A percentile compares a stretch with the other conserved stretches of the same genome.
phyloP scores from a whole-genome alignment of 2,113 vertebrate species.

The Nettapus auritus region DNA sequence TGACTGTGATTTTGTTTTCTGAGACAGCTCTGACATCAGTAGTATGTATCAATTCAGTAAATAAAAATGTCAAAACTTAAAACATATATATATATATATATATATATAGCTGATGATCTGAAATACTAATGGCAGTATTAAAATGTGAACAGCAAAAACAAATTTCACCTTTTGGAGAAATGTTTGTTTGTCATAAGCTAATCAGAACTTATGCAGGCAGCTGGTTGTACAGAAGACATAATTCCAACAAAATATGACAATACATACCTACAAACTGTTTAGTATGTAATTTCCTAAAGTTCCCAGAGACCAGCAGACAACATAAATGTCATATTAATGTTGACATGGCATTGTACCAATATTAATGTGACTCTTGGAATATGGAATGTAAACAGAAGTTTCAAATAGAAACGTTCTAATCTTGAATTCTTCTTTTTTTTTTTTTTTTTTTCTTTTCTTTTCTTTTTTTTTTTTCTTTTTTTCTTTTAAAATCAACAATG shows the following conservation, averaged over 20 bases:
- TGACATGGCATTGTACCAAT: constrained; percentile 67
- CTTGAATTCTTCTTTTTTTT: constrained; percentile 28
- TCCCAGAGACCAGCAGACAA: constrained; percentile 73
- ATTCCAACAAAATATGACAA: constrained; percentile 47
- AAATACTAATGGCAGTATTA: constrained; percentile 63
- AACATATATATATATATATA: background rate
- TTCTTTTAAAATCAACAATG: constrained; percentile 32
- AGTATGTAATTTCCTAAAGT: constrained; percentile 44
- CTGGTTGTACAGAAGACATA: constrained; percentile 70
- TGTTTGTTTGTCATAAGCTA: constrained; percentile 57
- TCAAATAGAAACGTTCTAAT: constrained; percentile 62
- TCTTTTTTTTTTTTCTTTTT: background rate
- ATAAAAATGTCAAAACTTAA: constrained; percentile 41
- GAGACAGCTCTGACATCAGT: constrained; percentile 60
- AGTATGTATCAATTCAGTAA: constrained; percentile 67
- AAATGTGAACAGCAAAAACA: constrained; percentile 47
- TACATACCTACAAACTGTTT: constrained; percentile 45
- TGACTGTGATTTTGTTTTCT: constrained; percentile 65
- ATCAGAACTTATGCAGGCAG: constrained; percentile 58
- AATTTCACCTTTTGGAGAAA: constrained; percentile 48
- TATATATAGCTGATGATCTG: constrained; percentile 57
- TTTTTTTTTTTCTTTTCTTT: background rate
- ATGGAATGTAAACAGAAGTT: constrained; percentile 68
- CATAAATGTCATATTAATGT: constrained; percentile 68
- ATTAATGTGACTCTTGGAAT: constrained; percentile 71